Base-by-base conservation (phyloP, 1,140 invertebrate genomes). In the Drosophila kepulauana region DNA sequence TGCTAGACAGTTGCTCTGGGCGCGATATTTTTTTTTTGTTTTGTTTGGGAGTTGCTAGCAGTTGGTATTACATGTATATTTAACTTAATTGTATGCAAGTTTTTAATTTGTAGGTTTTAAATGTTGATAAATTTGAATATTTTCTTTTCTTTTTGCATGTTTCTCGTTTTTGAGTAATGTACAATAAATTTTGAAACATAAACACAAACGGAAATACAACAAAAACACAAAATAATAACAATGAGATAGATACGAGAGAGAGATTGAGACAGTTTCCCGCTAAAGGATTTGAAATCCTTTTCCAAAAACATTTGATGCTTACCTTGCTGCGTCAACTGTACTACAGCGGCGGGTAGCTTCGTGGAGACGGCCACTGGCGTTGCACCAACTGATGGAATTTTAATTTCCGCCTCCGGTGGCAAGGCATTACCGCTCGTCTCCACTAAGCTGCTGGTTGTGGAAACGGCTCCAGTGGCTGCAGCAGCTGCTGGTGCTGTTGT, bases 291-390 rank as follows among this genome's bases (percentile, higher is more conserved):
- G 20, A 48, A 57, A 46, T 20, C 41, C 41, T 25, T 25, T 25
- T 25, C 3, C 20, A 25, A 25, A 57, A 78, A 78, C 68, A 46
- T 63, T 49, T 28, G 30, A 33, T 33, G 43, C 82, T 80, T 92
- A 95, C 94, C 94, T 94, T 94, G 93, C 86, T 94, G 93, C 77
- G 87, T 93, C 63, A 94, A 92, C 92, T 94, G 93, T 63, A 94
- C 94, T 68, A 95, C 94, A 75, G 94, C 94, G 63, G 95, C 94
- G 67, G 95, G 94, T 70, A 95, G 80, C 46, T 94, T 94, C 7
- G 94, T 95, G 33, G 95, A 94, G 57, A 95, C 93, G 25, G 95
- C 94, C 75, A 95, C 93, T 25, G 95, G 95, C 16, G 95, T 95
- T 58, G 93, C 94, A 43, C 94, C 94, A 68, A 94, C 93, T n/a